Conservation (phyloP, 1,140 invertebrate genomes). For the Venturia canescens region DNA sequence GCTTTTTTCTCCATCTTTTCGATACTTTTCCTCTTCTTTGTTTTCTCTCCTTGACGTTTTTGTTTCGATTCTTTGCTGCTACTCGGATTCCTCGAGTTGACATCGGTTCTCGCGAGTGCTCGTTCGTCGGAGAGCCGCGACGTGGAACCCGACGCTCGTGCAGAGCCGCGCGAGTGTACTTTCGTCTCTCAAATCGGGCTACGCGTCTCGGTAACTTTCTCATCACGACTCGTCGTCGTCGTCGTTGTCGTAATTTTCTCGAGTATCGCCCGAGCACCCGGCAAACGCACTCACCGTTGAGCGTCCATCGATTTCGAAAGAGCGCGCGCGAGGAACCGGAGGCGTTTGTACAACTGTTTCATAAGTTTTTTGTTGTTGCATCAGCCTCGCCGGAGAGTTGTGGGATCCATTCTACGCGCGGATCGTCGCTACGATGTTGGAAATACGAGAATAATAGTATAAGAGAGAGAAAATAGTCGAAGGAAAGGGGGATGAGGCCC, state of each 20-base stretch:
- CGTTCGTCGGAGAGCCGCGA: not conserved
- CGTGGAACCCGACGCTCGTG: not conserved
- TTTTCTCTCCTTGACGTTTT: too few relatives aligned
- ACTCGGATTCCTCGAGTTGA: not conserved
- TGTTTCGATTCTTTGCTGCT: not conserved
- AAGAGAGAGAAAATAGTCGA: constrained; percentile 34
- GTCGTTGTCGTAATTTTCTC: not conserved
- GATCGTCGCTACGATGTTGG: not conserved
- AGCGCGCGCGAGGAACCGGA: constrained; percentile 13
- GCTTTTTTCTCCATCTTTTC: not conserved
- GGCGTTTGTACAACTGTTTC: not conserved
- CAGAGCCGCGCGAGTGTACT: not conserved
- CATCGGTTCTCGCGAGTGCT: not conserved
- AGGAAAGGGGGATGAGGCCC: constrained; percentile 35
- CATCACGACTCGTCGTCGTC: not conserved
- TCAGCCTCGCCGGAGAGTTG: constrained; percentile 21
- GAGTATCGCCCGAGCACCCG: not conserved
- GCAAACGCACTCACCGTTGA: not conserved
- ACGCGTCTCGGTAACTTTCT: not conserved
- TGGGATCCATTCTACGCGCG: constrained; percentile 3
- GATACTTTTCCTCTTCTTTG: not conserved
- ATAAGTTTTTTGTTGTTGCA: constrained; percentile 21
- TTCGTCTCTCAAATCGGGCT: not conserved
- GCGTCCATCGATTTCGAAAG: constrained; percentile 38
- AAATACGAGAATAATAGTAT: constrained; percentile 7